Percentiles rank a stretch among this genome's conserved stretches.
Evolutionary conservation across 2,888 invertebrate genomes (phyloP).

Genomic region (Drosophila yooni): DNA sequence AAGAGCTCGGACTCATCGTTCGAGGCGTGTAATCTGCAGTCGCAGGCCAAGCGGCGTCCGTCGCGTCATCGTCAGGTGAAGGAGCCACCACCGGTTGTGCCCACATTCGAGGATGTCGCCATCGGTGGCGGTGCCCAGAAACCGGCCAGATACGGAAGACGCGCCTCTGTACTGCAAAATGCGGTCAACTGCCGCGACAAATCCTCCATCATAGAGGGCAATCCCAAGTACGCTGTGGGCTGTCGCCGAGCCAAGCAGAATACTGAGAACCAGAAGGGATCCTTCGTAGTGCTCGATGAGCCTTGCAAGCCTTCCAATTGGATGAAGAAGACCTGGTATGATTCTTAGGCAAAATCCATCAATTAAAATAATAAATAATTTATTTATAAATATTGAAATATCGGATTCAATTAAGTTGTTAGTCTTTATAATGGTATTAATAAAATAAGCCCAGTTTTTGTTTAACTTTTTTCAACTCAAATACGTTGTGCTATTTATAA

Average conservation of each 20-base stretch:
- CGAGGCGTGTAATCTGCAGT: conserved; percentile 46
- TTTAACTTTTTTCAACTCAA: neutral
- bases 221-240: conserved; percentile 80
- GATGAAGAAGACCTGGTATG: conserved; percentile 85
- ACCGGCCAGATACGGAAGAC: conserved; percentile 82
- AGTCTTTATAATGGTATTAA: neutral
- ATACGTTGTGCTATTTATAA: neutral
- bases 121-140: conserved; percentile 54
- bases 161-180: conserved; percentile 80
- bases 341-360: conserved; percentile 65
- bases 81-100: conserved; percentile 37
- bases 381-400: conserved; percentile 8
- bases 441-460: conserved; percentile 4
- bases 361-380: conserved; percentile 33
- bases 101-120: conserved; percentile 77
- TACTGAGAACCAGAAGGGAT: conserved; percentile 67
- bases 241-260: conserved; percentile 65
- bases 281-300: conserved; percentile 84
- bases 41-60: conserved; percentile 55
- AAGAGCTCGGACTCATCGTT: conserved; percentile 67
- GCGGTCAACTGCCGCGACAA: conserved; percentile 79
- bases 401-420: neutral
- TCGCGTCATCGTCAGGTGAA: conserved; percentile 47
- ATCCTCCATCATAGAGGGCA: conserved; percentile 82
- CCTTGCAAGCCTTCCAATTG: conserved; percentile 83